A percentile compares a stretch with the other conserved stretches of the same genome.
These are phyloP conservation scores for Drosophila paramelanica DNA, from an alignment of 2,888 invertebrate species.

Conservation along the genomic window DNA sequence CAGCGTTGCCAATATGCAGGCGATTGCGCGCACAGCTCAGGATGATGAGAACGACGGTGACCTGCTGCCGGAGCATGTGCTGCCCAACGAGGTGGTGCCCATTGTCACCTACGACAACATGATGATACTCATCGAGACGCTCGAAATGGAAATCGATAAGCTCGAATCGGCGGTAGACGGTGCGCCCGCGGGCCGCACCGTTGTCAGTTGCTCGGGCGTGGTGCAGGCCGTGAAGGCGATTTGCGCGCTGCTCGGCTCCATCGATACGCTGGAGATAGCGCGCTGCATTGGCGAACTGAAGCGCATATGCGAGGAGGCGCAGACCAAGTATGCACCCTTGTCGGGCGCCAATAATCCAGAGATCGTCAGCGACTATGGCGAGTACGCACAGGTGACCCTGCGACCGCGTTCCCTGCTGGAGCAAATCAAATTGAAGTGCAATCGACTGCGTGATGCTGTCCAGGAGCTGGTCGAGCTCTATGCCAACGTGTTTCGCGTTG, in stretches of 20 bases:
- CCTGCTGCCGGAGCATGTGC: conserved; percentile 91
- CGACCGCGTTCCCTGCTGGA: conserved; percentile 87
- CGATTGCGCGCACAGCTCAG: conserved; percentile 91
- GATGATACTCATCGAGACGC: conserved; percentile 92
- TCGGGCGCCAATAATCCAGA: conserved; percentile 86
- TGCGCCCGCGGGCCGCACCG: conserved; percentile 85
- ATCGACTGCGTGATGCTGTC: conserved; percentile 91
- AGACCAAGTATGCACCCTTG: conserved; percentile 72
- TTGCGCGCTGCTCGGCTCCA: conserved; percentile 93
- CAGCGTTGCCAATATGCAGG: conserved; percentile 88
- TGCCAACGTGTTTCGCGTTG: conserved; percentile 92
- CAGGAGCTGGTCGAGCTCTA: conserved; percentile 94
- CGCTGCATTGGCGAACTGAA: conserved; percentile 88
- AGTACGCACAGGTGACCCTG: conserved; percentile 89
- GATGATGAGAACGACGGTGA: conserved; percentile 93
- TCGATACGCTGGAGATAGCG: conserved; percentile 95
- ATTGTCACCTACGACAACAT: conserved; percentile 93
- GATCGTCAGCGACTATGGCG: conserved; percentile 88
- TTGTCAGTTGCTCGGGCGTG: conserved; percentile 89
- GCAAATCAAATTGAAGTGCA: conserved; percentile 88
- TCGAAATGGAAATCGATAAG: conserved; percentile 92
- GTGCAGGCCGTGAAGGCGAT: conserved; percentile 97
- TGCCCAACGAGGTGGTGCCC: conserved; percentile 90
- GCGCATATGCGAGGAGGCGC: conserved; percentile 81
- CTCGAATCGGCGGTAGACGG: conserved; percentile 89